Percentiles rank a stretch among this genome's conserved stretches.
Evolutionary conservation across 1,140 invertebrate genomes (phyloP).

Genomic region (Oedothorax gibbosus): DNA sequence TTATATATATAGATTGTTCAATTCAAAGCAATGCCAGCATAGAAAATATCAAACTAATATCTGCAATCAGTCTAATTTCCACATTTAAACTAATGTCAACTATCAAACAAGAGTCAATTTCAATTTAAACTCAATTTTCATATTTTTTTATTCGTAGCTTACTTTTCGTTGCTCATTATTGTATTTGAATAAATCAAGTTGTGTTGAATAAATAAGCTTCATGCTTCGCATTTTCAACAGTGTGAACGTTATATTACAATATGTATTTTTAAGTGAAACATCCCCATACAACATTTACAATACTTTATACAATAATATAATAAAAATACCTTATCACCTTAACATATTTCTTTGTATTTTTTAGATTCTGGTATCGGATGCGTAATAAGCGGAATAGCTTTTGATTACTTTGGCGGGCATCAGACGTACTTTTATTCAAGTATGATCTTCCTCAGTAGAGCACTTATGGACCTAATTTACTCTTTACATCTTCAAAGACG

Average conservation of each 20-base stretch:
- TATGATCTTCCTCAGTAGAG: neutral
- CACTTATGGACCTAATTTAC: neutral
- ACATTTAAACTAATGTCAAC: no score
- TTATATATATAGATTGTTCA: no score
- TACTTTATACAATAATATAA: no score
- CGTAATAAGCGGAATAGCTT: neutral
- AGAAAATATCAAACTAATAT: neutral
- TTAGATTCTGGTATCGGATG: constrained; percentile 11
- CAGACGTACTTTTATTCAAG: constrained; percentile 8
- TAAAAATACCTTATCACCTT: no score
- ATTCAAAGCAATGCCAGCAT: no score
- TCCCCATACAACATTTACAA: neutral
- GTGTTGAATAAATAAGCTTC: neutral
- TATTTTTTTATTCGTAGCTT: neutral
- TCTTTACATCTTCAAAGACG: neutral
- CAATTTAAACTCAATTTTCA: no score
- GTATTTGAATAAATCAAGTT: neutral
- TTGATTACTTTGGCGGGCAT: neutral
- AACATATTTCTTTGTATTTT: neutral
- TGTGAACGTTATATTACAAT: neutral
- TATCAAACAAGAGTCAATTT: no score
- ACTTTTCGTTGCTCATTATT: neutral
- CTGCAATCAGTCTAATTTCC: no score
- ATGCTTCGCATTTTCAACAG: neutral
- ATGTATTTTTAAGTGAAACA: neutral